These are phyloP conservation scores for Equus quagga DNA, from an alignment of 2,113 vertebrate species.

Conservation along the genomic window DNA sequence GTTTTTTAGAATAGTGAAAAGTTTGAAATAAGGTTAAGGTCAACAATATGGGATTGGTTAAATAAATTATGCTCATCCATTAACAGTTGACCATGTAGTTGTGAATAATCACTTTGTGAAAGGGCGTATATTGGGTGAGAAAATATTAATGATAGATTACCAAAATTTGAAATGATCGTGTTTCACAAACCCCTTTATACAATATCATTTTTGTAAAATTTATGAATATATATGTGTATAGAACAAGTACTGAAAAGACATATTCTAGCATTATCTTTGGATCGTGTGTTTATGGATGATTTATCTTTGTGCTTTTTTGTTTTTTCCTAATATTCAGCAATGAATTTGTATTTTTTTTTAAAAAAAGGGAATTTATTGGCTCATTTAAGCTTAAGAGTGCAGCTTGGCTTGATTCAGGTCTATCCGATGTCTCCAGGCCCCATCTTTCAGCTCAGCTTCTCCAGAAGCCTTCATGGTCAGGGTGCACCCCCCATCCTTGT, in stretches of 20 bases:
- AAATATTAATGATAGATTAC: not conserved
- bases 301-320: not conserved
- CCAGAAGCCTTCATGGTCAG: not conserved
- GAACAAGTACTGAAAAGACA: not conserved
- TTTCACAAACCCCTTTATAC: not conserved
- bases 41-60: not conserved
- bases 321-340: not conserved
- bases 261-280: not conserved
- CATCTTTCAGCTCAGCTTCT: not conserved
- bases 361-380: not conserved
- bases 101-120: not conserved
- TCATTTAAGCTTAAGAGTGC: not conserved
- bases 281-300: not conserved
- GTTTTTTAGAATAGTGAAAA: not conserved
- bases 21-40: not conserved
- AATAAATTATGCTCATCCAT: not conserved
- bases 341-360: not conserved
- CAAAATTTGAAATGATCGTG: not conserved
- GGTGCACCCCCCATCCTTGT: not conserved
- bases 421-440: not conserved
- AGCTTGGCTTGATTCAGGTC: not conserved
- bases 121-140: not conserved
- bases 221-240: not conserved
- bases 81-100: not conserved
- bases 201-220: not conserved